phyloP scores from a whole-genome alignment of 2,797 vertebrate species.

The Sebastiscus tertius region DNA sequence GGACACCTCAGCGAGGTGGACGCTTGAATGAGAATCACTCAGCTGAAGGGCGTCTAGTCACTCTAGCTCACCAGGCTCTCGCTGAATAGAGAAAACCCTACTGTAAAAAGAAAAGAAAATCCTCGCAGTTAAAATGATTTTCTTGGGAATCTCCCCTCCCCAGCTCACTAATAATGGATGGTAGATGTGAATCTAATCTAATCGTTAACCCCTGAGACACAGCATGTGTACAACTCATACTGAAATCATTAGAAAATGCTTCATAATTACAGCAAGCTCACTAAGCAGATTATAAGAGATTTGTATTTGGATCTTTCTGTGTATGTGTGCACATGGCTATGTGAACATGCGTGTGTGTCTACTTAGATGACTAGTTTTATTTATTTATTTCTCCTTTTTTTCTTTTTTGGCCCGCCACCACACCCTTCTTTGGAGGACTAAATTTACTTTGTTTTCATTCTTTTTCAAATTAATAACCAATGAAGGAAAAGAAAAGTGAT shows the following conservation, averaged over 20 bases:
- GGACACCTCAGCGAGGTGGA: constrained; percentile 5
- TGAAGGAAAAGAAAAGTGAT: too few relatives aligned
- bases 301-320: constrained; percentile 1
- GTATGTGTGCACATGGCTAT: not conserved
- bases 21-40: constrained; percentile 23
- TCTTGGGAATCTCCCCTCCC: constrained; percentile 6
- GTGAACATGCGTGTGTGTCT: not conserved
- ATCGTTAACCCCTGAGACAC: constrained; percentile 33
- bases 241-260: constrained; percentile 47
- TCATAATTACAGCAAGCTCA: constrained; percentile 44
- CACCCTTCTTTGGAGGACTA: too few relatives aligned
- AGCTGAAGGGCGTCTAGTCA: not conserved
- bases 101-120: constrained; percentile 20
- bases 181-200: constrained; percentile 51
- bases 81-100: constrained; percentile 12
- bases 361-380: not conserved
- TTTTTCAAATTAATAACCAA: too few relatives aligned
- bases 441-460: too few relatives aligned
- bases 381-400: not conserved
- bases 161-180: constrained; percentile 35
- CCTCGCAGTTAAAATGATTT: constrained; percentile 18
- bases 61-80: not conserved
- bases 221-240: constrained; percentile 21
- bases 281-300: constrained; percentile 39
- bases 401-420: too few relatives aligned